phyloP scores from a whole-genome alignment of 2,113 vertebrate genomes.

The Scartelaos histophorus region DNA sequence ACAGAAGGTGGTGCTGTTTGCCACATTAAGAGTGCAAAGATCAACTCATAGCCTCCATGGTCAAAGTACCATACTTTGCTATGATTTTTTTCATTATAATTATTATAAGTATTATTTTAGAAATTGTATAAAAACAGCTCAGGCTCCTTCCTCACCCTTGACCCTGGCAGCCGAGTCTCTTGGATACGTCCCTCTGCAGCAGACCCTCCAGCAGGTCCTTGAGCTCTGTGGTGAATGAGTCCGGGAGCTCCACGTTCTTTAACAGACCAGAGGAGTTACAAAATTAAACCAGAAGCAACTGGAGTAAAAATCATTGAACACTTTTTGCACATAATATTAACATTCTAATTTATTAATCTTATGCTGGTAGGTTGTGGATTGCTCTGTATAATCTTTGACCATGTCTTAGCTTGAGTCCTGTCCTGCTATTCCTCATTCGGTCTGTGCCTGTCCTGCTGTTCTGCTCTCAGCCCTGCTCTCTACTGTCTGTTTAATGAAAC shows the following conservation, averaged over 20 bases:
- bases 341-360: background rate
- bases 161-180: slow-evolving; percentile 91
- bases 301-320: background rate
- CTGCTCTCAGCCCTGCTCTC: slow-evolving; percentile 6
- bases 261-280: background rate
- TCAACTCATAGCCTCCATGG: background rate
- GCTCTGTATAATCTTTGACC: background rate
- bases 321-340: background rate
- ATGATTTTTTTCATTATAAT: background rate
- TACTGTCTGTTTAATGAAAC: slow-evolving; percentile 47
- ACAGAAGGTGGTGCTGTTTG: slow-evolving; percentile 62
- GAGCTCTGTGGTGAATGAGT: slow-evolving; percentile 89
- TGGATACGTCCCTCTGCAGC: slow-evolving; percentile 88
- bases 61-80: slow-evolving; percentile 1
- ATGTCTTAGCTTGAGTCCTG: slow-evolving; percentile 12
- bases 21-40: slow-evolving; percentile 5
- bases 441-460: slow-evolving; percentile 28
- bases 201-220: slow-evolving; percentile 92
- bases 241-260: slow-evolving; percentile 94
- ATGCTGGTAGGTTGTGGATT: background rate
- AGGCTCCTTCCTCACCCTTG: slow-evolving; percentile 78
- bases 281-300: background rate
- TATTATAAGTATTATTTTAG: too few relatives aligned
- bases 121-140: background rate
- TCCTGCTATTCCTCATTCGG: background rate